Conservation (phyloP, 2,113 vertebrate species). For the Hippocampus barbouri region DNA sequence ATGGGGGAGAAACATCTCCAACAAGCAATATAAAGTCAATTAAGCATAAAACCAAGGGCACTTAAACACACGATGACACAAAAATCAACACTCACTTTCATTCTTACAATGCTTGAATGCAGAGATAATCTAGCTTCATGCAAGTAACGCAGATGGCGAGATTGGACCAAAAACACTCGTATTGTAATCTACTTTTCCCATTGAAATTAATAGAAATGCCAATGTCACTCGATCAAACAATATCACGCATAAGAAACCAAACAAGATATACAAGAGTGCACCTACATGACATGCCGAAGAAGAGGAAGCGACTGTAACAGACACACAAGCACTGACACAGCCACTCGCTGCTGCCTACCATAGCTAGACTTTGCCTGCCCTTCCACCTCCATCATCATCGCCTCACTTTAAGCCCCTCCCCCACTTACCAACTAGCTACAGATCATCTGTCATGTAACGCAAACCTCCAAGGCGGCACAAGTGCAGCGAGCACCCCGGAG, state of each 20-base stretch:
- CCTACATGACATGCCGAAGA: slow-evolving; percentile 96
- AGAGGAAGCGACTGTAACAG: slow-evolving; percentile 85
- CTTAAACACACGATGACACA: background rate
- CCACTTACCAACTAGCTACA: background rate
- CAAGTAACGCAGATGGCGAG: too few species aligned
- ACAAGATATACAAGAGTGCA: slow-evolving; percentile 32
- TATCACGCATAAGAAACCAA: slow-evolving; percentile 10
- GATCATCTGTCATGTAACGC: slow-evolving; percentile 78
- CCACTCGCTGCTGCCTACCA: slow-evolving; percentile 87
- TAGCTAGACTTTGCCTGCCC: slow-evolving; percentile 53
- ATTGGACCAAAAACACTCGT: too few species aligned
- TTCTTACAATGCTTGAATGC: background rate
- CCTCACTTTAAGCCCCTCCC: slow-evolving; percentile 9
- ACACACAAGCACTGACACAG: slow-evolving; percentile 91
- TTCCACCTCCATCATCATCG: slow-evolving; percentile 19
- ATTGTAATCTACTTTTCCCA: background rate
- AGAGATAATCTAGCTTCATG: too few species aligned
- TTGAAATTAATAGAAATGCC: background rate
- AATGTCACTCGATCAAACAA: background rate
- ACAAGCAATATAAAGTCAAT: slow-evolving; percentile 2
- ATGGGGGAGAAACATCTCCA: slow-evolving; percentile 25
- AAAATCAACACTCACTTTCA: background rate
- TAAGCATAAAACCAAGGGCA: background rate
- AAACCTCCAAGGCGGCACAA: slow-evolving; percentile 66
- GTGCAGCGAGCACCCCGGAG: slow-evolving; percentile 43